Evolutionary conservation across 30 jellyfish, hydroid and myxozoan species (phyloP).

Genomic region (Chrysaora quinquecirrha): DNA sequence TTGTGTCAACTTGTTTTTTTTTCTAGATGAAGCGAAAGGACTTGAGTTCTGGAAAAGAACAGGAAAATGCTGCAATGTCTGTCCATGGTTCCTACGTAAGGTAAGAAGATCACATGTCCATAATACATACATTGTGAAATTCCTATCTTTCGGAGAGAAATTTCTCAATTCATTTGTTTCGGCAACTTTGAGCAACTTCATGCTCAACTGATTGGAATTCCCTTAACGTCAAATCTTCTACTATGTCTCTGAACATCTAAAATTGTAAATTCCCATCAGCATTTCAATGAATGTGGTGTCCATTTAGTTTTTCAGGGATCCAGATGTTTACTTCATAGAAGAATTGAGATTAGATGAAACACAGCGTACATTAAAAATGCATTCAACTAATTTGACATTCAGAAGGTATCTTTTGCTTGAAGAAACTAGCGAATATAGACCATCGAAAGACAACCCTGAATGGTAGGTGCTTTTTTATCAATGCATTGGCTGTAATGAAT

Average conservation of each 20-base stretch:
- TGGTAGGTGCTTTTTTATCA: too few species aligned
- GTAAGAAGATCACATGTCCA: too few species aligned
- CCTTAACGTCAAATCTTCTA: too few species aligned
- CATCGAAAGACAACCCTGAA: slow-evolving; percentile 30
- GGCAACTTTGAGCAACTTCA: too few species aligned
- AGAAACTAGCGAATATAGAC: slow-evolving; percentile 50
- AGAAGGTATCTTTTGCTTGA: slow-evolving; percentile 27
- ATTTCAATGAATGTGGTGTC: too few species aligned
- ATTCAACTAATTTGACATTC: slow-evolving; percentile 30
- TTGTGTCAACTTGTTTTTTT: neutral
- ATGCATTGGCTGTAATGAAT: too few species aligned
- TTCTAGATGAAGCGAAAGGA: slow-evolving; percentile 27
- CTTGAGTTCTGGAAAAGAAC: slow-evolving; percentile 51
- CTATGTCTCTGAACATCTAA: too few species aligned
- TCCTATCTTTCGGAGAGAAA: too few species aligned
- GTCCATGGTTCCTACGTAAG: slow-evolving; percentile 66
- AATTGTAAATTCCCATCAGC: too few species aligned
- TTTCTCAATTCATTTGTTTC: too few species aligned
- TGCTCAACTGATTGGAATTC: too few species aligned
- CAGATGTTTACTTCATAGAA: slow-evolving; percentile 41
- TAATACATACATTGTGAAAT: too few species aligned
- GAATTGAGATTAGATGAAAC: slow-evolving; percentile 24
- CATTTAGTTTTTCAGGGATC: slow-evolving; percentile 49
- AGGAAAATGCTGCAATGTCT: slow-evolving; percentile 56
- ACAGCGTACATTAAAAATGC: slow-evolving; percentile 25